Percentiles rank a stretch among this genome's conserved stretches.
These are phyloP conservation scores for Vombatus ursinus DNA, from an alignment of 2,113 vertebrate genomes.

Conservation along the genomic window DNA sequence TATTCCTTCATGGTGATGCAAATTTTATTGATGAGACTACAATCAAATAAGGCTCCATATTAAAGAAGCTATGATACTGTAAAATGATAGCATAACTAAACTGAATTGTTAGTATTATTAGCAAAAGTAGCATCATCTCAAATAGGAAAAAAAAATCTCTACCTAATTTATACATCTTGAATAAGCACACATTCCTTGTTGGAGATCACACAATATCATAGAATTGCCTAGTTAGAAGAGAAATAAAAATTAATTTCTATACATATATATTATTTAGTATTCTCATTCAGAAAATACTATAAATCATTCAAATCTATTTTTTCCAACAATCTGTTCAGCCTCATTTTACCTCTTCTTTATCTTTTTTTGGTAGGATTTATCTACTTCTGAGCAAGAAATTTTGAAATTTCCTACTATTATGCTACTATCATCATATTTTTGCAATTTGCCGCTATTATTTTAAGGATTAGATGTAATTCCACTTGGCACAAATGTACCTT, in stretches of 20 bases:
- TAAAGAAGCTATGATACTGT: accelerated
- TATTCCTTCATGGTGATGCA: neutral
- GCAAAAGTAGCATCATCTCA: neutral
- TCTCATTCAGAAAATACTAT: neutral
- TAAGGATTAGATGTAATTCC: neutral
- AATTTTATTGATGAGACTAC: constrained; percentile 30
- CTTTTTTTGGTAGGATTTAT: neutral
- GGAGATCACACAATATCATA: neutral
- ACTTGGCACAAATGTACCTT: neutral
- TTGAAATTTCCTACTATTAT: neutral
- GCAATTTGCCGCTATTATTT: neutral
- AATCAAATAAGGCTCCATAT: constrained; percentile 24
- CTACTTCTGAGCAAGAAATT: neutral
- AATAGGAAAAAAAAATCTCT: neutral
- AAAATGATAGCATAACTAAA: accelerated
- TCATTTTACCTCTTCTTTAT: neutral
- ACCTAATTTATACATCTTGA: neutral
- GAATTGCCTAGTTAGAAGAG: neutral
- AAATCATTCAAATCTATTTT: neutral
- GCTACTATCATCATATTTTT: neutral
- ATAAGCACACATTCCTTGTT: neutral
- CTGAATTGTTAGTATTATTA: neutral
- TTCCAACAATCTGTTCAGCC: neutral
- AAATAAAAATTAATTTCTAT: neutral
- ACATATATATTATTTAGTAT: neutral